Evolutionary conservation across 2,797 vertebrate genomes (phyloP), one percentile per base, ranked within the genome.

Genomic region (Pempheris klunzingeri): DNA sequence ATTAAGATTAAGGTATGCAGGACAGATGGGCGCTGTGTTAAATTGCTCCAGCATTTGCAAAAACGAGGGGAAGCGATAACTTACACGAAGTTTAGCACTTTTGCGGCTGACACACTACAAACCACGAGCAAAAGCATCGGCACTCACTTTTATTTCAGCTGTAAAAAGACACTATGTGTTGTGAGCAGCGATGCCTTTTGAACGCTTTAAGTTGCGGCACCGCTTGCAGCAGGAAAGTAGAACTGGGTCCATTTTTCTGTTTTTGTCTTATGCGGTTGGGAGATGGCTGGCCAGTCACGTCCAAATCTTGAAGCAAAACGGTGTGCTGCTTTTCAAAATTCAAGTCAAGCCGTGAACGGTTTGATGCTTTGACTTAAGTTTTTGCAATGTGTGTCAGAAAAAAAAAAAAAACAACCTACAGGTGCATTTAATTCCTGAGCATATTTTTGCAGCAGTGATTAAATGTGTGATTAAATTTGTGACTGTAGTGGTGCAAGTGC

Each of bases 21-120:
- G 74, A 88, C 87, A 88, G 82, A 88, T 84, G 88, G 83, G 39
- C 9, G 15, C 61, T 75, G 61, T 46, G 70, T 66, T 63, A 30
- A 43, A n/a, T 14, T 43, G 22, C 46, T 24, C 53, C 12, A 26
- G 47, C 63, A 46, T 68, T 53, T 64, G 53, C 82, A 82, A 50
- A 73, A 55, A 13, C 38, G 46, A 76, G n/a, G 26, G 41, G 22
- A 65, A 68, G 52, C 0, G 15, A 66, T 79, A 11, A 53, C 28
- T 32, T 71, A 58, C 26, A 34, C 32, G 22, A 65, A 63, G 55
- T 53, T 68, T 22, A 60, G 44, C 49, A 41, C 20, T 30, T 47
- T 8, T 63, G 53, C 34, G 44, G 7, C 32, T 70, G 30, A 57
- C 39, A 34, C 36, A 28, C 28, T n/a, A 22, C 39, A 24, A 60